Conservation (phyloP, 2,797 vertebrate genomes). For the Paguma larvata region DNA sequence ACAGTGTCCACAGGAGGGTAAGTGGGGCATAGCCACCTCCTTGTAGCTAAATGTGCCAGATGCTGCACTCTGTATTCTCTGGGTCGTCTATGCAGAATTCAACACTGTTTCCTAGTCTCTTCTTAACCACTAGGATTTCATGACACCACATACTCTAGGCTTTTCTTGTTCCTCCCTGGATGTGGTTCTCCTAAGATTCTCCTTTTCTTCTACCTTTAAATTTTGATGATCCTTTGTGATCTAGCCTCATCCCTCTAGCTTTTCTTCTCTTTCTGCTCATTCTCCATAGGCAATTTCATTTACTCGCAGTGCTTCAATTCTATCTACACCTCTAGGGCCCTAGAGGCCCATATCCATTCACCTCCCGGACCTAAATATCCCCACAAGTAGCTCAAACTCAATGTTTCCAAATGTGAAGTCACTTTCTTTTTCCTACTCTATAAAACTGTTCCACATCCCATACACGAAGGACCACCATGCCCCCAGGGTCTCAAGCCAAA, state of each 20-base stretch:
- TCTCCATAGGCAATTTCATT: not conserved
- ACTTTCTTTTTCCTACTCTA: not conserved
- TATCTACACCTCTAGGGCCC: not conserved
- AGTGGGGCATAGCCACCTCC: not conserved
- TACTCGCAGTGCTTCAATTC: not conserved
- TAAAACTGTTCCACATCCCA: not conserved
- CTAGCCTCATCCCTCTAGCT: not conserved
- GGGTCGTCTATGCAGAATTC: not conserved
- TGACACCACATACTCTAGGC: not conserved
- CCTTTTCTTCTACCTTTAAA: not conserved
- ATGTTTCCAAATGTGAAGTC: not conserved
- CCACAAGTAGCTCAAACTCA: not conserved
- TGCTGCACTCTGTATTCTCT: not conserved
- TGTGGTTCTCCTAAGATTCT: not conserved
- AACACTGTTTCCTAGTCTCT: not conserved
- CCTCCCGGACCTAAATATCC: not conserved
- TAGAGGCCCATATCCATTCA: not conserved
- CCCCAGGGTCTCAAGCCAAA: not conserved
- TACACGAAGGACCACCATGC: not conserved
- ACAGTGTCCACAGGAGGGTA: not conserved
- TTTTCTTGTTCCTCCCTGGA: constrained; percentile 2
- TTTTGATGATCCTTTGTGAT: not conserved
- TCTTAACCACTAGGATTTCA: not conserved
- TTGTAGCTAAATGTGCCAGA: not conserved
- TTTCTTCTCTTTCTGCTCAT: not conserved